Conservation (phyloP, 2,797 vertebrate genomes). For the Rhinogobio ventralis region DNA sequence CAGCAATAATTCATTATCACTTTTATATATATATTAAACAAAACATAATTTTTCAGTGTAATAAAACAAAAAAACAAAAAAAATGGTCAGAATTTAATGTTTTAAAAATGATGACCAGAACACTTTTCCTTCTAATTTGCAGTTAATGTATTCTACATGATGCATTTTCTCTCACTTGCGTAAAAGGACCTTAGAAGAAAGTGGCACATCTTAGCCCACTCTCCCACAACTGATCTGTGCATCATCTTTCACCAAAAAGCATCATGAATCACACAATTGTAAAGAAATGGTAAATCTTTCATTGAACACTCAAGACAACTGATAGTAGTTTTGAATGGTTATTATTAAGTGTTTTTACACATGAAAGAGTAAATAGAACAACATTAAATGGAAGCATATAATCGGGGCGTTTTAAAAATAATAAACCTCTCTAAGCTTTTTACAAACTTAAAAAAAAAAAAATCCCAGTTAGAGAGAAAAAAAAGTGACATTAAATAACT, state of each 20-base stretch:
- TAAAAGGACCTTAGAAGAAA: background rate
- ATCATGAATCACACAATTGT: background rate
- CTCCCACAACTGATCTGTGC: background rate
- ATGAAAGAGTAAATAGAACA: constrained; percentile 46
- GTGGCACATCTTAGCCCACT: background rate
- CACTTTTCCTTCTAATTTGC: background rate
- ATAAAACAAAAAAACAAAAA: too few species aligned
- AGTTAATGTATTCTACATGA: background rate
- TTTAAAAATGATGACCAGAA: background rate
- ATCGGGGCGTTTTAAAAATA: constrained; percentile 45
- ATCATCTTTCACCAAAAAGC: background rate
- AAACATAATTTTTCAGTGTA: background rate
- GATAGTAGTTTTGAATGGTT: constrained; percentile 27
- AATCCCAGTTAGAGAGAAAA: constrained; percentile 41
- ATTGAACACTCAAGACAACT: constrained; percentile 22
- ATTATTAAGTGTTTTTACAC: constrained; percentile 52
- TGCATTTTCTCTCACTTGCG: background rate
- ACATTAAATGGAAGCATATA: constrained; percentile 51
- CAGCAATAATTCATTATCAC: background rate
- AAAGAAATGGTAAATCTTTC: constrained; percentile 44
- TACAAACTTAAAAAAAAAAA: constrained; percentile 54
- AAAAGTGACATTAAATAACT: constrained; percentile 44
- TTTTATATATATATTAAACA: background rate
- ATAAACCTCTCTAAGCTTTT: constrained; percentile 59
- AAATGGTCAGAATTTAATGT: background rate